These are phyloP conservation scores for Torymus auratus DNA, from an alignment of 2,888 invertebrate genomes.

Conservation along the genomic window DNA sequence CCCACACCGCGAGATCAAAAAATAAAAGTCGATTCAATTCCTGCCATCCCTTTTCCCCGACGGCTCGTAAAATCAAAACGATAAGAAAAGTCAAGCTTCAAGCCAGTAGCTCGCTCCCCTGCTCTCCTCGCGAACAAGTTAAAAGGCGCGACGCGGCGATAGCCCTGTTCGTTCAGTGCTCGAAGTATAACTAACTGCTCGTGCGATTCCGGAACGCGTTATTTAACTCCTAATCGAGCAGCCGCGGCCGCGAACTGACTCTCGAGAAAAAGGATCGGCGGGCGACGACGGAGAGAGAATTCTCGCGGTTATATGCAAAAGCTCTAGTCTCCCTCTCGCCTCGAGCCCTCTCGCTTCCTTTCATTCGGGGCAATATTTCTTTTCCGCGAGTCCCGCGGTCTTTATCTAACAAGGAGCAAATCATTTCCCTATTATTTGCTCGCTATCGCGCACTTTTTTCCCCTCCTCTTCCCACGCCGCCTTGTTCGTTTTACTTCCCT, in stretches of 20 bases:
- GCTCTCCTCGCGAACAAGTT: conserved; percentile 16
- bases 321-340: conserved; percentile 2
- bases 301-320: conserved; percentile 35
- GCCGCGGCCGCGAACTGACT: conserved; percentile 66
- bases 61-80: not conserved
- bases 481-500: too few relatives aligned
- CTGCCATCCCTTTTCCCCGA: too few relatives aligned
- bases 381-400: conserved; percentile 72
- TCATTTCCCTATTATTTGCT: conserved; percentile 77
- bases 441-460: conserved; percentile 70
- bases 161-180: conserved; percentile 1
- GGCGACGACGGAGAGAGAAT: conserved; percentile 48
- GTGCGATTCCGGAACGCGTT: conserved; percentile 59
- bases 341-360: conserved; percentile 32
- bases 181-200: conserved; percentile 45
- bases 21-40: too few relatives aligned
- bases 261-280: conserved; percentile 64
- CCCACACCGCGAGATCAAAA: too few relatives aligned
- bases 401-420: conserved; percentile 77
- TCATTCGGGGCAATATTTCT: conserved; percentile 74
- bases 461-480: too few relatives aligned
- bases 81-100: not conserved
- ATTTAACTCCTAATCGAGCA: conserved; percentile 73
- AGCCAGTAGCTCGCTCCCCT: not conserved
- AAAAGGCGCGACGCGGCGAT: conserved; percentile 34